These are phyloP conservation scores for Agrotis segetum DNA, from an alignment of 2,888 invertebrate genomes.

Conservation along the genomic window DNA sequence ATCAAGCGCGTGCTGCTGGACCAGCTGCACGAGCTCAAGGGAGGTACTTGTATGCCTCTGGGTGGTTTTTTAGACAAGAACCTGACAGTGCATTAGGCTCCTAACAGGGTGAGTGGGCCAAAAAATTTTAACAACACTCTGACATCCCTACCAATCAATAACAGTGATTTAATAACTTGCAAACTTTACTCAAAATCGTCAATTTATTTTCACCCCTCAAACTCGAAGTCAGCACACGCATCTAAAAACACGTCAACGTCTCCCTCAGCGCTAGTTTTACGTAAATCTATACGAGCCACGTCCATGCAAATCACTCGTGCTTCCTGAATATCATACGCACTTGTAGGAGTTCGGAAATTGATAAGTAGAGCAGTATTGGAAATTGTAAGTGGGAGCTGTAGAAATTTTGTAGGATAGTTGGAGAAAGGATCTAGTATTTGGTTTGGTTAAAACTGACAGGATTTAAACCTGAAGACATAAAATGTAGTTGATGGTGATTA, in stretches of 20 bases:
- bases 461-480: too few species aligned
- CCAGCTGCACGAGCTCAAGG: too few species aligned
- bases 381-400: neutral
- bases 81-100: too few species aligned
- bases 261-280: constrained; percentile 12
- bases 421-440: neutral
- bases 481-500: too few species aligned
- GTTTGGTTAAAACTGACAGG: neutral
- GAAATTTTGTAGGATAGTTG: neutral
- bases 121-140: too few species aligned
- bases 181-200: too few species aligned
- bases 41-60: too few species aligned
- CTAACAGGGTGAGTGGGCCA: too few species aligned
- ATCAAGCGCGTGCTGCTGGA: too few species aligned
- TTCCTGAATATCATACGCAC: constrained; percentile 47
- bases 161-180: too few species aligned
- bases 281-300: constrained; percentile 41
- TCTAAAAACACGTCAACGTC: constrained; percentile 20
- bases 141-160: too few species aligned
- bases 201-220: neutral
- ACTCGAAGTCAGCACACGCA: neutral
- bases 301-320: constrained; percentile 47
- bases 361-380: constrained; percentile 9
- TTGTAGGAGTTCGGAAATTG: constrained; percentile 22
- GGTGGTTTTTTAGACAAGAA: too few species aligned